phyloP scores from a whole-genome alignment of 2,797 vertebrate genomes.

The Channa striata region DNA sequence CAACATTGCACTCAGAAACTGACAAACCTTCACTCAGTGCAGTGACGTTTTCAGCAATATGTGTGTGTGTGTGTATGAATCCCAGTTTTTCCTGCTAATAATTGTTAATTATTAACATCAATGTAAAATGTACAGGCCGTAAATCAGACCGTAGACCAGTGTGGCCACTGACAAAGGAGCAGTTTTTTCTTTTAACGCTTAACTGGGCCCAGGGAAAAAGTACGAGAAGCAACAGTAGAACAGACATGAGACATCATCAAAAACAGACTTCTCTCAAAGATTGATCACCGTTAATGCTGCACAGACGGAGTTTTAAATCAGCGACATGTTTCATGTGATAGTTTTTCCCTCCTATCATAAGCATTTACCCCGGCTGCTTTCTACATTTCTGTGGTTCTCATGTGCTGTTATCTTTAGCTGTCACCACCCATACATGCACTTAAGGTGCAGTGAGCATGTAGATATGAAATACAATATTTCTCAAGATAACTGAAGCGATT shows the following conservation, averaged over 20 bases:
- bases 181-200: constrained; percentile 5
- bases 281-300: neutral
- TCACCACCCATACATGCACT: constrained; percentile 16
- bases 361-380: neutral
- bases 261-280: neutral
- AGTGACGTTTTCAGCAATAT: neutral
- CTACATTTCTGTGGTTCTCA: neutral
- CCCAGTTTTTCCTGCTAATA: constrained; percentile 14
- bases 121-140: constrained; percentile 3
- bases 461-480: constrained; percentile 18
- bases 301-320: neutral
- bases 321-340: neutral
- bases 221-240: constrained; percentile 1
- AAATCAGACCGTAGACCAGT: neutral
- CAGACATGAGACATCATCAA: constrained; percentile 2
- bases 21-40: constrained; percentile 12
- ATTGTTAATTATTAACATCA: constrained; percentile 10
- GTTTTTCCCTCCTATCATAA: neutral
- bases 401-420: constrained; percentile 21
- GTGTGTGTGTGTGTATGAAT: neutral
- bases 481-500: constrained; percentile 11
- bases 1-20: constrained; percentile 16
- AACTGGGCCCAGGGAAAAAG: neutral
- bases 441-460: neutral
- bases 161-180: neutral